These are phyloP conservation scores for Mantis religiosa DNA, from an alignment of 2,888 invertebrate species.

Conservation along the genomic window DNA sequence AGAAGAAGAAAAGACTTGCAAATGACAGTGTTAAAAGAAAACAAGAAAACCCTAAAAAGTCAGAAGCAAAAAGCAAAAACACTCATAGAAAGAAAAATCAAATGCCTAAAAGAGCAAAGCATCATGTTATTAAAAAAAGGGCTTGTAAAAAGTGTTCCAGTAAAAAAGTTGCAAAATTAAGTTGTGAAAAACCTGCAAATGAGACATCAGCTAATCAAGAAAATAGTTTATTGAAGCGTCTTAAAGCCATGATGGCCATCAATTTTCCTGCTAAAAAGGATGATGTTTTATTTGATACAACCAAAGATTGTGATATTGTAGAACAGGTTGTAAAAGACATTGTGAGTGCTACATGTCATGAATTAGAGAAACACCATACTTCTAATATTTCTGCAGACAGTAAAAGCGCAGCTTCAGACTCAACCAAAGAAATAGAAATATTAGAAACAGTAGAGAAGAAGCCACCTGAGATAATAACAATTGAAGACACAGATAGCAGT, in stretches of 20 bases:
- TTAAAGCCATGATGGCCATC: background rate
- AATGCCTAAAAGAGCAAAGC: background rate
- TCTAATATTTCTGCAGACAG: background rate
- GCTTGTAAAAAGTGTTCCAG: background rate
- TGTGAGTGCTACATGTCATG: background rate
- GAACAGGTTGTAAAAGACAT: background rate
- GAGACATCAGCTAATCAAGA: background rate
- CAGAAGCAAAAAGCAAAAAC: background rate
- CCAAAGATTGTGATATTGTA: background rate
- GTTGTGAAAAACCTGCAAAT: background rate
- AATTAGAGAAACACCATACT: background rate
- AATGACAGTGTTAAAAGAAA: background rate
- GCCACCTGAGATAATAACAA: slow-evolving; percentile 3
- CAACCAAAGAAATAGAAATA: background rate
- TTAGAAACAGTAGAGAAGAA: background rate
- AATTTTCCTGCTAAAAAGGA: background rate
- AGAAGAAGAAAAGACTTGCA: background rate
- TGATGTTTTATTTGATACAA: background rate
- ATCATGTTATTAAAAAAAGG: background rate
- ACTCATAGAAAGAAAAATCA: background rate
- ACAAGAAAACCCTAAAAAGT: background rate
- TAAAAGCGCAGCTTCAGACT: background rate
- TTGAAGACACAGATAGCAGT: slow-evolving; percentile 12
- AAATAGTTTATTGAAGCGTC: background rate
- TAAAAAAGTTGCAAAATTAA: background rate